These are phyloP conservation scores for Cotesia glomerata DNA, from an alignment of 1,140 invertebrate genomes.

Conservation along the genomic window DNA sequence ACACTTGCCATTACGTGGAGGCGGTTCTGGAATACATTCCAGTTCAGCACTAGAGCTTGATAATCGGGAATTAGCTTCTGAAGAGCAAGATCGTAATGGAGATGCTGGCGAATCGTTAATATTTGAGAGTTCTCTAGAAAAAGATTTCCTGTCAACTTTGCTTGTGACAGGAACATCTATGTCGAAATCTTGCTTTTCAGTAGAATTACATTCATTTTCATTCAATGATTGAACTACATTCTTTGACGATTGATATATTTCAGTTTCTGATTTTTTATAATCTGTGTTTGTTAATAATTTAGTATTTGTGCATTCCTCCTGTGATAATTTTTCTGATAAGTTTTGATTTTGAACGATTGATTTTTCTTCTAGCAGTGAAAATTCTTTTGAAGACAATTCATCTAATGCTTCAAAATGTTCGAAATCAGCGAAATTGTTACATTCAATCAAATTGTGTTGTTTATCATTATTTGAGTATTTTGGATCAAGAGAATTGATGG, in stretches of 20 bases:
- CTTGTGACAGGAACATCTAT: constrained; percentile 42
- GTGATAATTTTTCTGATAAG: constrained; percentile 71
- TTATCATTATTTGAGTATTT: constrained; percentile 39
- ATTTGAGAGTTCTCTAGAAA: constrained; percentile 55
- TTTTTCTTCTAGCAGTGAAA: constrained; percentile 38
- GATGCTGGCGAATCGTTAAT: constrained; percentile 52
- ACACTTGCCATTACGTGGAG: constrained; percentile 69
- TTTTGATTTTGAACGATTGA: constrained; percentile 63
- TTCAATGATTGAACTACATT: constrained; percentile 52
- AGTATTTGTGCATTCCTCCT: constrained; percentile 60
- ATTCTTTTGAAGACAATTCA: constrained; percentile 34
- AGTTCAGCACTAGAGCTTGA: constrained; percentile 57
- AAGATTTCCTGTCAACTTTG: constrained; percentile 49
- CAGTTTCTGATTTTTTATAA: constrained; percentile 33
- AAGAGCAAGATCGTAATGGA: constrained; percentile 49
- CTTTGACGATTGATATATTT: constrained; percentile 31
- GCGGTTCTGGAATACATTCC: constrained; percentile 72
- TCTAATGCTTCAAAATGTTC: constrained; percentile 51
- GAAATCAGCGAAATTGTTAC: constrained; percentile 57
- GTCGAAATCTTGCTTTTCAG: constrained; percentile 47
- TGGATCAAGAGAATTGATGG: constrained; percentile 46
- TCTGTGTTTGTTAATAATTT: constrained; percentile 19
- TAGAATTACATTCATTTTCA: constrained; percentile 55
- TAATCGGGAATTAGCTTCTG: constrained; percentile 52
- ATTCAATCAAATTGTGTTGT: constrained; percentile 44